Evolutionary conservation across 2,888 invertebrate species (phyloP), one percentile per base, ranked within the genome.

Genomic region (Drosophila tripunctata): DNA sequence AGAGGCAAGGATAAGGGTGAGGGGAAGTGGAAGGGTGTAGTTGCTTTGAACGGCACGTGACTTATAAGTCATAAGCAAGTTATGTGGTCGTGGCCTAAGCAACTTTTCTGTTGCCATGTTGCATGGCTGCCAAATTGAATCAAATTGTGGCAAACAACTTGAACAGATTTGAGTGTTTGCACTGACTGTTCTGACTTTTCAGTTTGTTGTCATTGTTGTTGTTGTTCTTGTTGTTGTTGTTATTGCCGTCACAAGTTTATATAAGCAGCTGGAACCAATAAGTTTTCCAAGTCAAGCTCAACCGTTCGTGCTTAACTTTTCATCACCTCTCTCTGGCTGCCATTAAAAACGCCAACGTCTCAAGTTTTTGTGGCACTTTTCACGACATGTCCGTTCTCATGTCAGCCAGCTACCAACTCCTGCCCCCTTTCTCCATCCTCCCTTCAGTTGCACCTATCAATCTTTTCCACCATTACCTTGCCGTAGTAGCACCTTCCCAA

Each of bases 81-180:
- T 83, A 67, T 67, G 51, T 54, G 83, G 48, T 64, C 67, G 67
- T 68, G 66, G 66, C 51, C 69, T 35, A 67, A 76, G 36, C 64
- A 77, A 80, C 64, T 75, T 80, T 80, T 67, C n/a, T 50, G 63
- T 43, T 67, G 60, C 54, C 69, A 64, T 75, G 73, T 76, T 63
- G 77, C 73, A 66, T 73, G 77, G 58, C 77, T 67, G 74, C 67
- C 66, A 81, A 80, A 80, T 84, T 80, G 82, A 80, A 80, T 80
- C 78, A 76, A 80, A 80, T 81, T 80, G 81, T 56, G 78, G 78
- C 84, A 73, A 69, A 67, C 76, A 84, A 81, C 76, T 78, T 76
- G 82, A 67, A 76, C 70, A 81, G 78, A 84, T 80, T 80, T 80
- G 57, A 75, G 69, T 78, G 64, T 63, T 66, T 44, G 66, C 50